Evolutionary conservation across 2,113 vertebrate genomes (phyloP).

Genomic region (Pycnonotus jocosus): DNA sequence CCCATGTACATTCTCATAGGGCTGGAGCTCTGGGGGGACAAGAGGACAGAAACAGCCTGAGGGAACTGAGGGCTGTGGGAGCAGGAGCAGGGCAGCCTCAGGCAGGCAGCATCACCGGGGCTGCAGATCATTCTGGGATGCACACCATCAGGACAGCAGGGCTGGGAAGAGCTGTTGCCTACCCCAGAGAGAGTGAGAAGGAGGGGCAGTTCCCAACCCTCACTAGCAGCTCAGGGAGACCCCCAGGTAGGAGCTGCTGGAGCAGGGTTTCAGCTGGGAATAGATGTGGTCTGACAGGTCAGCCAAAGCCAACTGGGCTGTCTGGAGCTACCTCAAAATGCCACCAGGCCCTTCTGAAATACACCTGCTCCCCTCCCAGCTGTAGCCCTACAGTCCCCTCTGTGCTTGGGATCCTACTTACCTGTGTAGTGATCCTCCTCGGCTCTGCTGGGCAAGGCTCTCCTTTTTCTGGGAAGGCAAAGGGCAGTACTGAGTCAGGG

Average conservation of each 20-base stretch:
- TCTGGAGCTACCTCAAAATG: not conserved
- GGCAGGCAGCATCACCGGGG: not conserved
- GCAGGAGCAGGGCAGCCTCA: not conserved
- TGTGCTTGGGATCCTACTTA: not conserved
- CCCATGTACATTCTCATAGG: not conserved
- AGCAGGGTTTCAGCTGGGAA: not conserved
- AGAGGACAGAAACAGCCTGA: not conserved
- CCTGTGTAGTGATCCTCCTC: slow-evolving; percentile 28
- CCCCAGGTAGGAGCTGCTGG: not conserved
- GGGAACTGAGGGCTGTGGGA: rapidly evolving
- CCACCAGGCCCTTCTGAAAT: not conserved
- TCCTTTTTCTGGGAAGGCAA: slow-evolving; percentile 4
- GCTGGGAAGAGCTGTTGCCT: not conserved
- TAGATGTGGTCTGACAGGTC: not conserved
- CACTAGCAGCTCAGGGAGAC: rapidly evolving
- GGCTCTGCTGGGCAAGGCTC: not conserved
- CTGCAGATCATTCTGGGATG: not conserved
- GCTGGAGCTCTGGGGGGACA: not conserved
- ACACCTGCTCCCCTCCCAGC: not conserved
- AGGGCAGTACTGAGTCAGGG: not conserved
- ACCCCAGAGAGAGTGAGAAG: rapidly evolving
- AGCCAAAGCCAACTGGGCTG: not conserved
- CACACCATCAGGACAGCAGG: not conserved
- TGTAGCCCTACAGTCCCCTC: not conserved
- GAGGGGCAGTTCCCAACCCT: not conserved